A percentile compares a stretch with the other conserved stretches of the same genome.
phyloP scores from a whole-genome alignment of 2,113 vertebrate species.

The Pollachius pollachius region DNA sequence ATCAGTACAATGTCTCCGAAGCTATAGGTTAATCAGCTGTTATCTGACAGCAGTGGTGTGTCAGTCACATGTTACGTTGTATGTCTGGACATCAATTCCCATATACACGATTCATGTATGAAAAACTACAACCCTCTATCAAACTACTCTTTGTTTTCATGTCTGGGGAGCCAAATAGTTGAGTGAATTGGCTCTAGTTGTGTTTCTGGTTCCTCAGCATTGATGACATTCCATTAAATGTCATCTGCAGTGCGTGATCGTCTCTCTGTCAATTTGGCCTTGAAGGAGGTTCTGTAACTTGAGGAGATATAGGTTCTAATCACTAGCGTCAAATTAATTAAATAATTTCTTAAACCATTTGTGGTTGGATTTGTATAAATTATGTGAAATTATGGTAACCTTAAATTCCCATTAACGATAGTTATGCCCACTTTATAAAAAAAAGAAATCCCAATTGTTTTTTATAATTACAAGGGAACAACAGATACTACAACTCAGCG shows the following conservation, averaged over 20 bases:
- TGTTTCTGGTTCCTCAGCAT: constrained; percentile 63
- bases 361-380: no score
- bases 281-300: no score
- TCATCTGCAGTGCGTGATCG: constrained; percentile 34
- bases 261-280: constrained; percentile 12
- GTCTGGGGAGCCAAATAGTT: constrained; percentile 19
- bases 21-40: no score
- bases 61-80: background rate
- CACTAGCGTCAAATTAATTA: no score
- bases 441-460: background rate
- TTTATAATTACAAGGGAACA: constrained; percentile 8
- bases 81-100: background rate
- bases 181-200: constrained; percentile 23
- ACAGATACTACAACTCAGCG: constrained; percentile 13
- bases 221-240: constrained; percentile 50
- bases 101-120: background rate
- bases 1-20: no score
- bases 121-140: background rate
- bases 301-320: no score
- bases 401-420: no score
- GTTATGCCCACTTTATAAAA: no score
- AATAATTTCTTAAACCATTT: no score
- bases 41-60: background rate
- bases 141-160: background rate
- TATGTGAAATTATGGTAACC: no score